A percentile compares a stretch with the other conserved stretches of the same genome.
phyloP scores from a whole-genome alignment of 1,140 invertebrate genomes.

The Atta texana region DNA sequence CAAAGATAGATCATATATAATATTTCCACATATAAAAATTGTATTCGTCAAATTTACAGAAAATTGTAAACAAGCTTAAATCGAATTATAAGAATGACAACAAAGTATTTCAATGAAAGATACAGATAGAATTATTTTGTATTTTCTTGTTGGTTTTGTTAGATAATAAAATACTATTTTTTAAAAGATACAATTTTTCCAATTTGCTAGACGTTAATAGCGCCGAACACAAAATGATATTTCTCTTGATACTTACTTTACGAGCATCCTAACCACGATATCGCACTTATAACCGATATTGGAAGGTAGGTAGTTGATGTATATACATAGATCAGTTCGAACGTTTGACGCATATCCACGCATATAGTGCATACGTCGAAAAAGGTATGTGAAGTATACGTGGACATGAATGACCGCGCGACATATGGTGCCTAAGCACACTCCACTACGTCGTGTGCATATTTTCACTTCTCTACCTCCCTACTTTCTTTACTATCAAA shows the following conservation, averaged over 20 bases:
- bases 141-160: background rate
- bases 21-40: background rate
- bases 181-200: background rate
- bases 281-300: constrained; percentile 52
- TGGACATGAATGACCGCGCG: constrained; percentile 69
- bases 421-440: constrained; percentile 63
- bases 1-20: background rate
- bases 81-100: background rate
- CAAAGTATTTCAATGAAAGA: background rate
- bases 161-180: background rate
- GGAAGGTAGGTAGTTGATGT: constrained; percentile 7
- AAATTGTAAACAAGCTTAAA: background rate
- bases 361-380: constrained; percentile 20
- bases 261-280: constrained; percentile 5
- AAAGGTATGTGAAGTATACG: constrained; percentile 56
- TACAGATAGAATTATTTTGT: background rate
- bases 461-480: constrained; percentile 5
- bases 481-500: constrained; percentile 20
- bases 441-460: constrained; percentile 16
- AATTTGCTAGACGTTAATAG: constrained; percentile 10
- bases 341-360: constrained; percentile 3
- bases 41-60: background rate
- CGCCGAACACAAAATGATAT: background rate
- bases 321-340: constrained; percentile 36
- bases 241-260: constrained; percentile 44